Evolutionary conservation across 2,888 invertebrate species (phyloP), one percentile per base, ranked within the genome.

Genomic region (Epistrophe grossulariae): DNA sequence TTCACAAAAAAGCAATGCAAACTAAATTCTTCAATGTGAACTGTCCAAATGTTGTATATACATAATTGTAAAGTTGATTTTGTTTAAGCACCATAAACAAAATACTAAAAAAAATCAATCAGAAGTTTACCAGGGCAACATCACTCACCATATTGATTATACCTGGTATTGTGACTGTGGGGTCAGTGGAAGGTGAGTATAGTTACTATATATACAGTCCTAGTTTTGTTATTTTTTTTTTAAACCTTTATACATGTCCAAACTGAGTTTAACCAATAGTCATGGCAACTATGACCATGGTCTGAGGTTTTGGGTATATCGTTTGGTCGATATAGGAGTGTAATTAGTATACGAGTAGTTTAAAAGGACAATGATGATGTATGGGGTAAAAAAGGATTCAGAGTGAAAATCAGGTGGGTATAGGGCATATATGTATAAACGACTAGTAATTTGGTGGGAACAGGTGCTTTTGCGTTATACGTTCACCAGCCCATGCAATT

Each of bases 41-140:
- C 40, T 40, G 11, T 43, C 43, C 15, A 43, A 15, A 1, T 24
- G 43, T 43, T 40, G 13, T 13, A 40, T 1, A 40, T 0, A 1
- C 13, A 40, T 40, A 1, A 0, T 40, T 11, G 15, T 8, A 38
- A 17, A 17, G 4, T 19, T 11, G 43, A 70, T 15, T 87, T 72
- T 87, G 87, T 87, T 87, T 83, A 48, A 79, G 24, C 79, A 72
- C 68, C 48, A 83, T 87, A 87, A 87, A 87, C 83, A 87, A 60
- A 60, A 62, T 2, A 35, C 4, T n/a, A 0, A n/a, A 15, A 17
- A 60, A 76, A 79, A 64, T 79, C 72, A 87, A 87, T 83, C 74
- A 79, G 64, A 38, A 57, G 55, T 87, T 87, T 57, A 74, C 83
- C 76, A 79, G 79, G 87, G 87, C 87, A 87, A 87, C 87, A 35